Evolutionary conservation across 2,888 invertebrate species (phyloP).

Genomic region (Kryphioiulus occultus): DNA sequence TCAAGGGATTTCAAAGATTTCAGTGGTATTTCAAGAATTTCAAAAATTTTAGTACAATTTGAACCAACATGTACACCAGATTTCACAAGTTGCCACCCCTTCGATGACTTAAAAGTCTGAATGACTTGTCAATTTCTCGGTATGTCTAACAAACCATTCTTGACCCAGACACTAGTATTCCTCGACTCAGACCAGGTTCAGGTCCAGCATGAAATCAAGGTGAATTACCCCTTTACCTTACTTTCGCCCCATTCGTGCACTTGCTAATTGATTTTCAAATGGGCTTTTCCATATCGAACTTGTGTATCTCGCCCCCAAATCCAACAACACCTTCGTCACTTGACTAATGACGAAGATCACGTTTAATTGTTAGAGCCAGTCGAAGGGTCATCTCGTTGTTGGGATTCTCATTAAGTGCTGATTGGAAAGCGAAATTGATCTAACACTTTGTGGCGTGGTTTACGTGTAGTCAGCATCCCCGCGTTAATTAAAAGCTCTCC

Average conservation of each 20-base stretch:
- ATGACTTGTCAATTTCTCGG: too few relatives aligned
- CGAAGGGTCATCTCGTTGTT: neutral
- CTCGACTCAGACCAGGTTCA: too few relatives aligned
- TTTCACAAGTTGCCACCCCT: too few relatives aligned
- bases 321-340: neutral
- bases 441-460: neutral
- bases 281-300: neutral
- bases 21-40: too few relatives aligned
- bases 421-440: neutral
- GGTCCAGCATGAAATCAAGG: too few relatives aligned
- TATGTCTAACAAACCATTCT: too few relatives aligned
- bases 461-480: too few relatives aligned
- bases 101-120: too few relatives aligned
- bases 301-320: neutral
- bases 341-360: neutral
- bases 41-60: too few relatives aligned
- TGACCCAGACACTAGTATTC: too few relatives aligned
- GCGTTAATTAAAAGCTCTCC: neutral
- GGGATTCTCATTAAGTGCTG: constrained; percentile 14
- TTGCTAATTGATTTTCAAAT: constrained; percentile 14
- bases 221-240: neutral
- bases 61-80: too few relatives aligned
- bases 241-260: neutral
- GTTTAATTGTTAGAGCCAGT: neutral
- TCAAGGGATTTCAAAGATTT: too few relatives aligned